These are phyloP conservation scores for Gandaritis pyraliata DNA, from an alignment of 2,888 invertebrate genomes.

Conservation along the genomic window DNA sequence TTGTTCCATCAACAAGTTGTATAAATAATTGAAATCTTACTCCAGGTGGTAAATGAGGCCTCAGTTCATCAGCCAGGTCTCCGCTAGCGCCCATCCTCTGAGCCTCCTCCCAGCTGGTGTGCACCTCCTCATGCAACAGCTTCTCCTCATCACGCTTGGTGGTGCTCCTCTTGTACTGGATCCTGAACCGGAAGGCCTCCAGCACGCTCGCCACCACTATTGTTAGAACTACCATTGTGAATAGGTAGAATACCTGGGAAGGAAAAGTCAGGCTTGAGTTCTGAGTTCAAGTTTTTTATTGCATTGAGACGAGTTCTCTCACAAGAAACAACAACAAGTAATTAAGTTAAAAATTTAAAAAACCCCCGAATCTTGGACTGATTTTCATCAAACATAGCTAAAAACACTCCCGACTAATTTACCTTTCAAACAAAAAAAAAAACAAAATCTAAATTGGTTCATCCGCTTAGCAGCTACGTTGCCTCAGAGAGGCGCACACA, in stretches of 20 bases:
- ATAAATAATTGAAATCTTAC: constrained; percentile 35
- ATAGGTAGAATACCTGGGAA: constrained; percentile 89
- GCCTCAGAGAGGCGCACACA: no score
- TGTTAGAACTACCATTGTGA: constrained; percentile 95
- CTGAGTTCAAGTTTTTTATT: no score
- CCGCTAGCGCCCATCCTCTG: constrained; percentile 77
- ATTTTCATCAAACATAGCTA: no score
- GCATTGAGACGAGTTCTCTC: no score
- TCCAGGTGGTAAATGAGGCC: constrained; percentile 71
- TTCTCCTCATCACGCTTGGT: constrained; percentile 91
- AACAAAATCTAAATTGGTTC: no score
- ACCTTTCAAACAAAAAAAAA: no score
- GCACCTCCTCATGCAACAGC: constrained; percentile 89
- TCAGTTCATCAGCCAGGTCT: constrained; percentile 69
- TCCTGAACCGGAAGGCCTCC: constrained; percentile 94
- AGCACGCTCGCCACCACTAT: constrained; percentile 95
- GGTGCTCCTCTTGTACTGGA: constrained; percentile 93
- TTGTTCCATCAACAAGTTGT: no score
- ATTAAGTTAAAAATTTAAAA: no score
- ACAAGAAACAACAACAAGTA: no score
- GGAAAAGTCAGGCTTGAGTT: neutral
- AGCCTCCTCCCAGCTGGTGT: constrained; percentile 88
- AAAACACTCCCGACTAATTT: no score
- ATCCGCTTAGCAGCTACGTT: no score
- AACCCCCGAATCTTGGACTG: no score